Evolutionary conservation across 2,797 vertebrate species (phyloP), one percentile per base, ranked within the genome.

Genomic region (Luscinia megarhynchos): DNA sequence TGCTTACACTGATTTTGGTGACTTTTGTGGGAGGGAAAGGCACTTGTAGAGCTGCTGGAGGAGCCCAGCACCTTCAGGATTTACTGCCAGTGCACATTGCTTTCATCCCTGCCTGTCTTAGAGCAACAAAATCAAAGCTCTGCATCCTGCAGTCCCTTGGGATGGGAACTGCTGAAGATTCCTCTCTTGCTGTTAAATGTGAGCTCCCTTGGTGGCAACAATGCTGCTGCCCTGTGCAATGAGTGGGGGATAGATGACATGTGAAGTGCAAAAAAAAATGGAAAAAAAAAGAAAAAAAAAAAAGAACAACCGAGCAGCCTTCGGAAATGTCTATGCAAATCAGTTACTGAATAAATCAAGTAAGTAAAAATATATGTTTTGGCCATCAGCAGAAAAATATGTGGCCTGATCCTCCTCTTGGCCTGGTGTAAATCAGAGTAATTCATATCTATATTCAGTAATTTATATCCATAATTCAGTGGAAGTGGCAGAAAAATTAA

Each of bases 301-400:
- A 26, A 48, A 36, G 8, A 81, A 6, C 48, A 38, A 46, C 48
- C 12, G 19, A 68, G 58, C 87, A 62, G 75, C 91, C 94, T 82
- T 40, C 27, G 75, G 94, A 89, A 94, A 95, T 72, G 24, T 46
- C 67, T 95, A 95, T 96, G 93, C 79, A 95, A 96, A 92, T 94
- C 40, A 85, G 61, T n/a, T 30, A 8, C 61, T 68, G 93, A 89
- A 94, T 94, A 90, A 94, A 95, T 85, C 0, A 3, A 45, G 23
- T 23, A 88, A 90, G 36, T 15, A 7, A 78, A 93, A 95, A 91
- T 72, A 41, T 10, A 19, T 53, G 19, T 75, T 93, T 87, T 91
- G 67, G 67, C 74, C 53, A 67, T 16, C 55, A 86, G 66, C 64
- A 30, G 90, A 92, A 89, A 30, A 92, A 29, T 32, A 41, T 0